Conservation (phyloP, 2,113 vertebrate species). For the Callionymus lyra region DNA sequence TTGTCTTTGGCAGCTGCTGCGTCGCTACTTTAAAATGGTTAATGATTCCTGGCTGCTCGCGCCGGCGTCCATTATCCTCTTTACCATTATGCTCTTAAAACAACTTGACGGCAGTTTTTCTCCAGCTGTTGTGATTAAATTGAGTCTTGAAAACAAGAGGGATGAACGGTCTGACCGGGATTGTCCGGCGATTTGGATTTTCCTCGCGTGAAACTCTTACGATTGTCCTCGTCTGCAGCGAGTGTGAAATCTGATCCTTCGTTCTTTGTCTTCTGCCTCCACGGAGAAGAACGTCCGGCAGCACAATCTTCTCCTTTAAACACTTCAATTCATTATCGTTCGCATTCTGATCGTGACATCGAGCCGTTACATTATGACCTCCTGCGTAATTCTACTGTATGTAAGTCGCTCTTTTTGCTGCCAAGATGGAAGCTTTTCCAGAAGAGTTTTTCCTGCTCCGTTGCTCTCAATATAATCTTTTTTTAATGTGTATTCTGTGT, state of each 20-base stretch:
- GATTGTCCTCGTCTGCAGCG: conserved; percentile 6
- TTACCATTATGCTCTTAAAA: conserved; percentile 27
- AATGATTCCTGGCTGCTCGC: conserved; percentile 27
- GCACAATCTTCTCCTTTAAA: too few species aligned
- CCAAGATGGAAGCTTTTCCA: too few species aligned
- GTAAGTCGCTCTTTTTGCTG: too few species aligned
- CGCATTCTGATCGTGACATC: conserved; percentile 56
- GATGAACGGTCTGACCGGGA: conserved; percentile 23
- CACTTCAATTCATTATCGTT: conserved; percentile 11
- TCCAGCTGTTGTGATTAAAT: conserved; percentile 35
- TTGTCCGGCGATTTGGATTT: conserved; percentile 29
- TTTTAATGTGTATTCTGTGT: too few species aligned
- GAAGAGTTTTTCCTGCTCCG: too few species aligned
- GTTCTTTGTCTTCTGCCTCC: not conserved
- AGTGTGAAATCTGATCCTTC: conserved; percentile 12
- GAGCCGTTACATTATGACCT: too few species aligned
- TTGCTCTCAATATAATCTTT: too few species aligned
- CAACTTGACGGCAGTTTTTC: conserved; percentile 18
- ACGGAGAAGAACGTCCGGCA: conserved; percentile 37
- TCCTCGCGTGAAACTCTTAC: conserved; percentile 1
- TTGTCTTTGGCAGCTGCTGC: conserved; percentile 32
- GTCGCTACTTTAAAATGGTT: conserved; percentile 40
- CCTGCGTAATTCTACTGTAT: too few species aligned
- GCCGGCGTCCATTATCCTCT: conserved; percentile 31
- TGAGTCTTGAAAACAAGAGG: conserved; percentile 18